phyloP scores from a whole-genome alignment of 2,888 invertebrate species.

The Dermolepida albohirtum region DNA sequence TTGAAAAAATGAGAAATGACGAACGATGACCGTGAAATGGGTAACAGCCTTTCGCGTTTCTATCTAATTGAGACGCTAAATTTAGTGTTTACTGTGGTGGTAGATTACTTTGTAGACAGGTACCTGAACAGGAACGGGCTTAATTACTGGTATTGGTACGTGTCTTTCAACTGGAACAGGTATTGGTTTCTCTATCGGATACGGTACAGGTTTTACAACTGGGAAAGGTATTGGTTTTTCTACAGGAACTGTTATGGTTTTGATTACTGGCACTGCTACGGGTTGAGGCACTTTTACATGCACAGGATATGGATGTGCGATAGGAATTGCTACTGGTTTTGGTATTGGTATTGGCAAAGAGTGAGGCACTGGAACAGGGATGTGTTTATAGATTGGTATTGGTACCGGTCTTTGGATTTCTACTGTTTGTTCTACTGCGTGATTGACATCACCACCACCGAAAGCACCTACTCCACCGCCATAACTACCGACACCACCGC shows the following conservation, averaged over 20 bases:
- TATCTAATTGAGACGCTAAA: constrained; percentile 41
- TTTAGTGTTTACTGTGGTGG: constrained; percentile 72
- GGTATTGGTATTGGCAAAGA: constrained; percentile 73
- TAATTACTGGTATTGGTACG: constrained; percentile 75
- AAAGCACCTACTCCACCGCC: constrained; percentile 52
- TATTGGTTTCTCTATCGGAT: constrained; percentile 76
- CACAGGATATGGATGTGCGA: constrained; percentile 77
- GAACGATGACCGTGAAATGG: too few relatives aligned
- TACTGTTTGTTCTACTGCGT: constrained; percentile 70
- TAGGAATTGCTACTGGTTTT: constrained; percentile 75
- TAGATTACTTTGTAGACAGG: constrained; percentile 79
- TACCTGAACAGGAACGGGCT: constrained; percentile 77
- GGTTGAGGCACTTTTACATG: constrained; percentile 77
- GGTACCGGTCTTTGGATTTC: constrained; percentile 76
- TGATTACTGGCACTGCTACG: constrained; percentile 76
- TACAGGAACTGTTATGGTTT: constrained; percentile 76
- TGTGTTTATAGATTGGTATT: constrained; percentile 68
- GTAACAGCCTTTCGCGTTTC: constrained; percentile 23
- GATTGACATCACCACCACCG: constrained; percentile 51
- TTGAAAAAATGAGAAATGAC: too few relatives aligned
- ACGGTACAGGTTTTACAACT: constrained; percentile 74
- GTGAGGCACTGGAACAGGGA: constrained; percentile 65
- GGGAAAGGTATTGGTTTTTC: constrained; percentile 80
- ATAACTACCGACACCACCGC: constrained; percentile 49
- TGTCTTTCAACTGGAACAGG: constrained; percentile 78